Percentiles rank a stretch among this genome's conserved stretches.
Conservation (phyloP, 30 jellyfish, hydroid and myxozoan species). For the Mastigias papua region DNA sequence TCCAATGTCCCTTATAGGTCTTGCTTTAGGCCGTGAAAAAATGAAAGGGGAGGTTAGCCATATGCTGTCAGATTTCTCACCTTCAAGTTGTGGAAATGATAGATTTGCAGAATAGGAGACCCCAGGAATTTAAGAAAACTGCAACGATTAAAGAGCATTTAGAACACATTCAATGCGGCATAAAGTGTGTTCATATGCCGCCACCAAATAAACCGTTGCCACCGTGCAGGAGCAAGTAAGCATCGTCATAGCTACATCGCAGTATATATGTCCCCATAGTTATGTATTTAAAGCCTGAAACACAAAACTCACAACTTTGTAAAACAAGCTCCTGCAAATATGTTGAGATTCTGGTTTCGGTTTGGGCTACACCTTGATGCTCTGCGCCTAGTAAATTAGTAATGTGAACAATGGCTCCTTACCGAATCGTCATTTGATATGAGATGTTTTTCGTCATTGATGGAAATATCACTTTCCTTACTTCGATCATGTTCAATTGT, state of each 20-base stretch:
- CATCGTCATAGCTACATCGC: background rate
- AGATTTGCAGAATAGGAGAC: no score
- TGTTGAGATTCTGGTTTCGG: background rate
- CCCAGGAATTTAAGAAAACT: no score
- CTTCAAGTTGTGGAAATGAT: no score
- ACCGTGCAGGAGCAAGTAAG: no score
- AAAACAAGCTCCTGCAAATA: background rate
- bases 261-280: background rate
- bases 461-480: conserved; percentile 18
- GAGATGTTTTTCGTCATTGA: conserved; percentile 9
- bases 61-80: no score
- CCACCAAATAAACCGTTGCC: no score
- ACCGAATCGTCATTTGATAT: background rate
- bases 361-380: background rate
- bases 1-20: no score
- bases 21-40: no score
- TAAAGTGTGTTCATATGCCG: no score
- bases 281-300: background rate
- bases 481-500: conserved; percentile 35
- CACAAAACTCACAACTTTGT: background rate
- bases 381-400: background rate
- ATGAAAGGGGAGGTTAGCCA: no score
- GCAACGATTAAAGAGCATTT: background rate
- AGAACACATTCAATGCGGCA: no score
- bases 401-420: background rate